Evolutionary conservation across 2,888 invertebrate genomes (phyloP).

Genomic region (Eumerus sabulonum): DNA sequence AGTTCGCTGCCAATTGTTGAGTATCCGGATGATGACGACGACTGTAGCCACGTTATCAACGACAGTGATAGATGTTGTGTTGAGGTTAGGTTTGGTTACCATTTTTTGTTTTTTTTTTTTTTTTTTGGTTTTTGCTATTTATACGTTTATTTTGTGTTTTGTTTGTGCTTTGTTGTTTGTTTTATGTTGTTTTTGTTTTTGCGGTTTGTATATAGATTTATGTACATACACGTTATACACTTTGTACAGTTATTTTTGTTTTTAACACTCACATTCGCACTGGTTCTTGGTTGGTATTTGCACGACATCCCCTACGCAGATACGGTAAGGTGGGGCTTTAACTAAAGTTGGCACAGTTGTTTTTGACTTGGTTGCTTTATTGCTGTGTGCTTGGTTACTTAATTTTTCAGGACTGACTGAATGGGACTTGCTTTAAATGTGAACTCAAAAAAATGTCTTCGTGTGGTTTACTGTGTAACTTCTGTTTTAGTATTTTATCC

Average conservation of each 20-base stretch:
- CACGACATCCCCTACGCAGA: conserved; percentile 27
- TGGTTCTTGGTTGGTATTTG: conserved; percentile 25
- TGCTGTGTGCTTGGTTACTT: no score
- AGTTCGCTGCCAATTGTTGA: conserved; percentile 86
- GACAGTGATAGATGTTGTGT: conserved; percentile 78
- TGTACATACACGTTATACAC: conserved; percentile 46
- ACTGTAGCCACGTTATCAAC: conserved; percentile 70
- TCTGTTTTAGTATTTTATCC: no score
- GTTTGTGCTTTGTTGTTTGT: conserved; percentile 66
- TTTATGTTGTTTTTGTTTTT: conserved; percentile 25
- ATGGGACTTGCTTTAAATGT: no score
- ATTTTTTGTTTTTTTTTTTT: conserved; percentile 70
- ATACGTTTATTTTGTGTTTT: conserved; percentile 58
- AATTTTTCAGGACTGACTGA: no score
- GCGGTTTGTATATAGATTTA: conserved; percentile 64
- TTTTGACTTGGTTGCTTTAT: not conserved
- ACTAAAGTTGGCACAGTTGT: conserved; percentile 27
- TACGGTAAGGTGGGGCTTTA: conserved; percentile 39
- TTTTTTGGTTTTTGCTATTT: conserved; percentile 43
- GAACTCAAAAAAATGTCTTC: no score
- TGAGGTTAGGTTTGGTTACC: conserved; percentile 78
- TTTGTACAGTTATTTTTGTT: conserved; percentile 58
- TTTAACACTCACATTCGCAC: conserved; percentile 44
- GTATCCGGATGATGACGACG: conserved; percentile 93
- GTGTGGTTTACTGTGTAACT: no score